Conservation (phyloP, 2,797 vertebrate genomes). For the Thalassophryne amazonica region DNA sequence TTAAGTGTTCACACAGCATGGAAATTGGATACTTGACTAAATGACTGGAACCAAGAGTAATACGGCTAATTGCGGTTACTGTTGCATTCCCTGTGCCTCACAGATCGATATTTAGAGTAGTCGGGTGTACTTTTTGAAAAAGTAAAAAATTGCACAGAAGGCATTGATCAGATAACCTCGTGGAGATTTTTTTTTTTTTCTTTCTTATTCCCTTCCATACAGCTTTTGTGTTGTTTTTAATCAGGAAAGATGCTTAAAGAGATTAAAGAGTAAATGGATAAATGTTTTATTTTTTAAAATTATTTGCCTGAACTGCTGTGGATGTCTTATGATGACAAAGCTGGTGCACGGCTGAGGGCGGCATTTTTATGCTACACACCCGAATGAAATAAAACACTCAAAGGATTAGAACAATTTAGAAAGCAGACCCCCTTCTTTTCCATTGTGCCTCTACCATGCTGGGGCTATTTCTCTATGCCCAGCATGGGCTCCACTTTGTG, state of each 20-base stretch:
- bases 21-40: conserved; percentile 82
- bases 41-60: conserved; percentile 78
- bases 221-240: no score
- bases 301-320: conserved; percentile 10
- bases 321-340: conserved; percentile 44
- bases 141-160: no score
- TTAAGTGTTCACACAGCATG: conserved; percentile 83
- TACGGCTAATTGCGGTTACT: conserved; percentile 78
- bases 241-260: no score
- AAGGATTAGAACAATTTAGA: conserved; percentile 93
- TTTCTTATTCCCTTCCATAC: no score
- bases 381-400: conserved; percentile 89
- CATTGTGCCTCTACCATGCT: conserved; percentile 88
- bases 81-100: conserved; percentile 58
- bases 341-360: conserved; percentile 46
- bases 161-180: conserved; percentile 52
- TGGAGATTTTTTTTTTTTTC: no score
- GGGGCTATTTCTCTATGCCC: conserved; percentile 90
- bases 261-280: conserved; percentile 3
- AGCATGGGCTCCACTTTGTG: conserved; percentile 93
- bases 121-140: conserved; percentile 56
- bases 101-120: conserved; percentile 77
- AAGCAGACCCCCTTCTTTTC: conserved; percentile 84
- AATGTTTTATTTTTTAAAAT: conserved; percentile 16
- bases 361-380: conserved; percentile 84